phyloP scores from a whole-genome alignment of 2,888 invertebrate species.

The Conchocele bisecta region DNA sequence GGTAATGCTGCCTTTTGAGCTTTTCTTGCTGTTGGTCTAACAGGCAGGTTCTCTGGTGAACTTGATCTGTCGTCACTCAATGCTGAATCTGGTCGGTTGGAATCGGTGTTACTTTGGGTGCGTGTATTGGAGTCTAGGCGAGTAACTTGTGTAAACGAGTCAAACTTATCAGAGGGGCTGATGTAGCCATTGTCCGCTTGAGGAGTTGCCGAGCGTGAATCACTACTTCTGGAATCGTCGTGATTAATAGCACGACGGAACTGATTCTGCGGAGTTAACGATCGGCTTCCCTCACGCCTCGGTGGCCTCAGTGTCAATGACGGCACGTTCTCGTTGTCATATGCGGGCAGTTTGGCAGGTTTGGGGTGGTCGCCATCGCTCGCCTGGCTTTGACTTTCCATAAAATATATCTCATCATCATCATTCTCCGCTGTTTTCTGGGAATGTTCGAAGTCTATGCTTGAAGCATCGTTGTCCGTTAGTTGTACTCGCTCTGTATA shows the following conservation, averaged over 20 bases:
- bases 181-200: conserved; percentile 44
- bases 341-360: conserved; percentile 62
- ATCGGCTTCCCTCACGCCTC: conserved; percentile 37
- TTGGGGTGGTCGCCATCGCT: conserved; percentile 60
- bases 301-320: conserved; percentile 56
- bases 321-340: conserved; percentile 60
- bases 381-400: conserved; percentile 66
- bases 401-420: conserved; percentile 71
- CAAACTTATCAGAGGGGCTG: conserved; percentile 49
- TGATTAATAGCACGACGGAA: conserved; percentile 12
- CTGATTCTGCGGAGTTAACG: conserved; percentile 39
- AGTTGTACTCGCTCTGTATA: conserved; percentile 59
- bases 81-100: conserved; percentile 61
- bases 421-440: conserved; percentile 53
- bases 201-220: conserved; percentile 51
- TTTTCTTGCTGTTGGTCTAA: conserved; percentile 24
- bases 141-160: conserved; percentile 55
- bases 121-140: conserved; percentile 46
- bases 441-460: conserved; percentile 65
- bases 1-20: conserved; percentile 47
- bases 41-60: conserved; percentile 57
- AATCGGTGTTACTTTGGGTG: conserved; percentile 53
- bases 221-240: conserved; percentile 48
- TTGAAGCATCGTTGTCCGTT: conserved; percentile 54
- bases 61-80: conserved; percentile 63